Evolutionary conservation across 2,888 invertebrate genomes (phyloP).

Genomic region (Coronaproctus castanopsis): DNA sequence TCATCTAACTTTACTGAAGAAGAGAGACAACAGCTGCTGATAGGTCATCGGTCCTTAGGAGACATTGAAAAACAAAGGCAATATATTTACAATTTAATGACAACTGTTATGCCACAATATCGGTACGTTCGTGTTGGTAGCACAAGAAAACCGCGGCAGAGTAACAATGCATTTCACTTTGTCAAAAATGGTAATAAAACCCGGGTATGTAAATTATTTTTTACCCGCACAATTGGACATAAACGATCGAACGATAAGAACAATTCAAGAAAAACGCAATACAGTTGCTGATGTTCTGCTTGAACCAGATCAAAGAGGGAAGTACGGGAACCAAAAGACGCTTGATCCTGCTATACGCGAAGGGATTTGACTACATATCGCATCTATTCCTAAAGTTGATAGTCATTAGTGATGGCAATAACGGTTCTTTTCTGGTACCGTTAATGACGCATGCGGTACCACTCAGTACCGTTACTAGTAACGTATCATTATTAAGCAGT

Average conservation of each 20-base stretch:
- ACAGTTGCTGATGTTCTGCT: constrained; percentile 3
- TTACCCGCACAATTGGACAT: constrained; percentile 6
- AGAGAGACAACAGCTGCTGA: constrained; percentile 11
- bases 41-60: constrained; percentile 13
- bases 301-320: background rate
- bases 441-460: too few relatives aligned
- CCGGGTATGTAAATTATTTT: constrained; percentile 11
- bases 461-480: too few relatives aligned
- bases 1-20: constrained; percentile 13
- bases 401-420: too few relatives aligned
- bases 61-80: constrained; percentile 12
- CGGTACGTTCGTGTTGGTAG: constrained; percentile 10
- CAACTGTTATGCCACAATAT: constrained; percentile 8
- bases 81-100: constrained; percentile 11
- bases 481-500: too few relatives aligned
- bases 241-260: constrained; percentile 5
- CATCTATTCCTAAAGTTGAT: too few relatives aligned
- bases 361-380: too few relatives aligned
- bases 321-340: background rate
- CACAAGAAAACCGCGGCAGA: constrained; percentile 6
- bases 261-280: constrained; percentile 7
- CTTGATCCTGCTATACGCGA: background rate
- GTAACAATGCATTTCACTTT: constrained; percentile 11
- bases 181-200: constrained; percentile 4
- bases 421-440: too few relatives aligned